Base-by-base conservation (phyloP, 2,888 invertebrate species). In the Mythimna albipuncta region DNA sequence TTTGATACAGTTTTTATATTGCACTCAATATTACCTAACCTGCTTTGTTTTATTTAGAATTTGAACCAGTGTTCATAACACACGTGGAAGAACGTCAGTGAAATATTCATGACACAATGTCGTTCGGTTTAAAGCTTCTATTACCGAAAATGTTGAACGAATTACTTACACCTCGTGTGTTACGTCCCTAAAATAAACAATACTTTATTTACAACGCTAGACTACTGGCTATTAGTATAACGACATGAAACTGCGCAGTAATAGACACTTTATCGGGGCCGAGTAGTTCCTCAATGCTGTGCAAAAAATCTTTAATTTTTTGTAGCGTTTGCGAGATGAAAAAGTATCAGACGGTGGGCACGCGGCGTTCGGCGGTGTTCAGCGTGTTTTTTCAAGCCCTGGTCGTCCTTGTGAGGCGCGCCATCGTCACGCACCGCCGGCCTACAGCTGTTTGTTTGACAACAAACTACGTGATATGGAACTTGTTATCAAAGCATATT, bases 361-460 rank as follows among this genome's bases (percentile, higher is more conserved):
- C 85, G 81, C 81, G 86, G 83, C 75, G 81, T 75, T 85, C 85
- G 82, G 77, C 79, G 77, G 65, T 32, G 65, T 62, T 41, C 54
- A 32, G 16, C 74, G 76, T 66, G 80, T 85, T 91, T 92, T 92
- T 93, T 91, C 81, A 75, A 88, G 85, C 85, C 87, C 87, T 88
- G 81, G 85, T 77, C 90, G 94, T 94, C 94, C 94, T 94, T 94
- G 93, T 88, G 75, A 83, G 91, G 91, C 91, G 91, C 91, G 91
- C 89, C 91, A 85, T 83, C 89, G 93, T 92, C 92, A 94, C 91
- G 93, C 92, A 89, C 86, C 89, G 89, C 73, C 90, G 85, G 84
- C 86, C 85, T 73, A 89, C 92, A 92, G 91, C 91, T 91, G 92
- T 92, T 93, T 93, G 93, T 94, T 94, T 94, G 90, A 93, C 92